A percentile compares a stretch with the other conserved stretches of the same genome.
These are phyloP conservation scores for Stomorhina lunata DNA, from an alignment of 2,888 invertebrate genomes.

Conservation along the genomic window DNA sequence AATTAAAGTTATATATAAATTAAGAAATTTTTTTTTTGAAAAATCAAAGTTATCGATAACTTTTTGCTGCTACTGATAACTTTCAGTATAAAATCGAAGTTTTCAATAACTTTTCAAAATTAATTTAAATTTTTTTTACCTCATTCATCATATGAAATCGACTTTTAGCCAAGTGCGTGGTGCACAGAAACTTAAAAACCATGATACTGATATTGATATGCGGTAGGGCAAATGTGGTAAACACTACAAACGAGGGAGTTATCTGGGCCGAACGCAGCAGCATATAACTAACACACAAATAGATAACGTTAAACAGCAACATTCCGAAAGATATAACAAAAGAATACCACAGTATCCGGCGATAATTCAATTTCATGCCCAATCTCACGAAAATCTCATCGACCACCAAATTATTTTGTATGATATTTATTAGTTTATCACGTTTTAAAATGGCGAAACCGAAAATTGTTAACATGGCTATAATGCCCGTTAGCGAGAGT, in stretches of 20 bases:
- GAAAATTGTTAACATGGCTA: conserved; percentile 77
- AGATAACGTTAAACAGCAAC: conserved; percentile 75
- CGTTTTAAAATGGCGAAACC: conserved; percentile 71
- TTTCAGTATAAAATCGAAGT: no score
- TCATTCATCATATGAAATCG: conserved; percentile 76
- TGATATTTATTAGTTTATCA: conserved; percentile 70
- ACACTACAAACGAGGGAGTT: conserved; percentile 77
- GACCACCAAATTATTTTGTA: conserved; percentile 73
- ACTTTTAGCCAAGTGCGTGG: conserved; percentile 74
- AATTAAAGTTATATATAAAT: no score
- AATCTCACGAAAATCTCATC: conserved; percentile 75
- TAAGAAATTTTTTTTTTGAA: no score
- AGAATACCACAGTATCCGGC: conserved; percentile 72
- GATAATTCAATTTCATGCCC: conserved; percentile 76
- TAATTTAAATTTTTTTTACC: conserved; percentile 71
- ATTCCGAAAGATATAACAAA: conserved; percentile 74
- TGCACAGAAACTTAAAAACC: conserved; percentile 77
- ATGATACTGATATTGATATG: conserved; percentile 77
- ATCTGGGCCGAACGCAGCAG: conserved; percentile 74
- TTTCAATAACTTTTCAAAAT: no score
- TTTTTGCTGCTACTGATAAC: no score
- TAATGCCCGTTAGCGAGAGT: conserved; percentile 74
- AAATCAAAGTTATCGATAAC: no score
- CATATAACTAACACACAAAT: conserved; percentile 75
- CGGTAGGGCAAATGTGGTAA: conserved; percentile 76